Evolutionary conservation across 2,797 vertebrate species (phyloP), one percentile per base, ranked within the genome.

Genomic region (Neopelma chrysocephalum): DNA sequence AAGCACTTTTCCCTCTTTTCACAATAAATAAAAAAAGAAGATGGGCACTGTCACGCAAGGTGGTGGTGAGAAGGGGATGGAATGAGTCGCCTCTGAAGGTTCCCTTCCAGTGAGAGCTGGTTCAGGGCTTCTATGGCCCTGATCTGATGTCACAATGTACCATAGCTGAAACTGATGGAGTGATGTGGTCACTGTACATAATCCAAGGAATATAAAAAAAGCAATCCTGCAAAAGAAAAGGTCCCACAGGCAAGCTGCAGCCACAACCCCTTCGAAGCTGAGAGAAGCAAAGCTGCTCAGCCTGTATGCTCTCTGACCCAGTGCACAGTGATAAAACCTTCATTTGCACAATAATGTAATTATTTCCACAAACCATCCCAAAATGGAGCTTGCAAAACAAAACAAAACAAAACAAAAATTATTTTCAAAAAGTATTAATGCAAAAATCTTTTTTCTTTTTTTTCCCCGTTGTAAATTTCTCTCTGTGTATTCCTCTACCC

Each of bases 381-480:
- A 93, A 88, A 57, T 6, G 1, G 11, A 87, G 7, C 15, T 48
- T 47, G 8, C 3, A 65, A 26, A 48, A 40, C 15, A n/a, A 8
- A 8, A 7, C 16, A 31, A 57, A 50, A 12, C 5, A 69, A 26
- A 45, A 32, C 45, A 2, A 4, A 6, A 68, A 65, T 34, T 3
- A 2, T 62, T 65, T 62, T 60, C 0, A n/a, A 57, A 75, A 82
- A 40, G 26, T 21, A 23, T 14, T 42, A 53, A 50, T 23, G 11
- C 2, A 72, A 54, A 54, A 61, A 26, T 1, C 1, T 4, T 23
- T 73, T 19, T 19, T 3, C 3, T 34, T 29, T 27, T 38, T 9
- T 7, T 6, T 2, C 4, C 4, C 0, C 17, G 34, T 5, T 60
- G n/a, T 43, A 75, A 50, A 21, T 58, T 53, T 82, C 6, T 34